Conservation (phyloP, 2,888 invertebrate genomes). For the Stenichneumon culpator region DNA sequence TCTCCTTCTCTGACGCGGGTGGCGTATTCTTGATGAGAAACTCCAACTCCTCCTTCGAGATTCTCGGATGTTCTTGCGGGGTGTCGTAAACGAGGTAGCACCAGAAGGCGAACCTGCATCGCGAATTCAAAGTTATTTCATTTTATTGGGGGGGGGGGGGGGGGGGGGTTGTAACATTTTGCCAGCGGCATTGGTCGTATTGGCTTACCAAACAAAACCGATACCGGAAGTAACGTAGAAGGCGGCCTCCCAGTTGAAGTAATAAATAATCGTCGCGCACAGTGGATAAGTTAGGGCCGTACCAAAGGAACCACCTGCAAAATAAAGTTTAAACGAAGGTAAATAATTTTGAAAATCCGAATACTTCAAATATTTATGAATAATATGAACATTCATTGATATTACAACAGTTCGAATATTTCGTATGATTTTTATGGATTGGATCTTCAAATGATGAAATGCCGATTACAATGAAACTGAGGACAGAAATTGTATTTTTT, state of each 20-base stretch:
- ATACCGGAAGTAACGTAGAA: conserved; percentile 88
- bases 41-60: conserved; percentile 87
- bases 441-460: no score
- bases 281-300: conserved; percentile 89
- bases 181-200: not conserved
- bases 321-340: not conserved
- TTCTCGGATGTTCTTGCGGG: conserved; percentile 90
- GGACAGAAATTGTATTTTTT: no score
- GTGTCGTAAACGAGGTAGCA: conserved; percentile 88
- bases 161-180: not conserved
- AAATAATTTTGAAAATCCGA: no score
- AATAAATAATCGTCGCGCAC: conserved; percentile 88
- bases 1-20: conserved; percentile 72
- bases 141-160: not conserved
- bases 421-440: no score
- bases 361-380: no score
- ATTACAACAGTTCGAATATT: no score
- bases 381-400: no score
- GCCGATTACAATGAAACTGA: no score
- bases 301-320: conserved; percentile 87
- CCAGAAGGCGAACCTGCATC: conserved; percentile 86
- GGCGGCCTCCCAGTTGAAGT: conserved; percentile 90
- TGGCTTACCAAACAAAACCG: conserved; percentile 88
- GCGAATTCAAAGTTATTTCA: not conserved
- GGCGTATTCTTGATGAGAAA: conserved; percentile 88